These are phyloP conservation scores for Trachelus stipa DNA, from an alignment of 2,888 invertebrate species.

Conservation along the genomic window DNA sequence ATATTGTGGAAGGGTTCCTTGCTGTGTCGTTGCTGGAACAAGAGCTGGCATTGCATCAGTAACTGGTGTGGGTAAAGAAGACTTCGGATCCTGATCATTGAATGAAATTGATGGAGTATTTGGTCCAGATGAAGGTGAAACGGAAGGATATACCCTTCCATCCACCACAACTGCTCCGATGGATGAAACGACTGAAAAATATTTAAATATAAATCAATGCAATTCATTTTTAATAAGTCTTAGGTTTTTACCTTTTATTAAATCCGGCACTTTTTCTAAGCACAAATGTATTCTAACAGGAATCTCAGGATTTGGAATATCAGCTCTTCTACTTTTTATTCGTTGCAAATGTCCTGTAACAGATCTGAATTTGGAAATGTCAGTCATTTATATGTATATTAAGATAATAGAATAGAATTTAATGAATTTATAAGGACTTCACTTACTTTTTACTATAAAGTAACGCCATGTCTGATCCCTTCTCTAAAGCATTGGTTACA, in stretches of 20 bases:
- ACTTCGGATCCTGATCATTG: conserved; percentile 34
- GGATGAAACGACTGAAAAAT: conserved; percentile 75
- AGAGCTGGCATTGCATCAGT: conserved; percentile 34
- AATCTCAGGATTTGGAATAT: conserved; percentile 91
- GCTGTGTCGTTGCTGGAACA: conserved; percentile 35
- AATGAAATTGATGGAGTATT: conserved; percentile 47
- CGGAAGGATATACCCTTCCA: conserved; percentile 79
- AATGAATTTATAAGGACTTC: background rate
- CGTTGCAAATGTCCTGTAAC: conserved; percentile 80
- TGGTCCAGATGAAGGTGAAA: conserved; percentile 50
- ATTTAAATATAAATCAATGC: conserved; percentile 14
- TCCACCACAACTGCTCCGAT: conserved; percentile 87
- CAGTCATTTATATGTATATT: background rate
- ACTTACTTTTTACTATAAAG: conserved; percentile 84
- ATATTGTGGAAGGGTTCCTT: conserved; percentile 31
- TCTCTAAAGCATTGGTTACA: conserved; percentile 81
- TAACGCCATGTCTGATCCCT: conserved; percentile 86
- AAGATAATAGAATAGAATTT: background rate
- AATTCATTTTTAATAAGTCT: conserved; percentile 12
- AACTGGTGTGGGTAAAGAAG: conserved; percentile 46
- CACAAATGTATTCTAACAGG: conserved; percentile 85
- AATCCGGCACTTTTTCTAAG: conserved; percentile 83
- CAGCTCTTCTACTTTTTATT: conserved; percentile 84
- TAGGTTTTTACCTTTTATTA: conserved; percentile 75
- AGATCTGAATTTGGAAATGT: conserved; percentile 48